Conservation (phyloP, 1,140 invertebrate species). For the Papilio dardanus region DNA sequence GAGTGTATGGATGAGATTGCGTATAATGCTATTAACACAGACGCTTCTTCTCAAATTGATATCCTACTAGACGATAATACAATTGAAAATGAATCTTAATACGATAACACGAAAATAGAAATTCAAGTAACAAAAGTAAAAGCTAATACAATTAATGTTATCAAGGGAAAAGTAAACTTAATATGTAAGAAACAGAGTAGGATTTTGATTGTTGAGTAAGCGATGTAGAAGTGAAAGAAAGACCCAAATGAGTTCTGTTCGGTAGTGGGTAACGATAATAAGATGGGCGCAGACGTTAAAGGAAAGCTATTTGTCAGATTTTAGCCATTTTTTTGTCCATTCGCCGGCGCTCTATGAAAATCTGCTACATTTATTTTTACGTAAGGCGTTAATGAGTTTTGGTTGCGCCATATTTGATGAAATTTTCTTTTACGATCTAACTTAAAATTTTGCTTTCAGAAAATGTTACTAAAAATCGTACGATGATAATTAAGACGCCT, state of each 20-base stretch:
- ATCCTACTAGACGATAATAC: slow-evolving; percentile 57
- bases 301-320: slow-evolving; percentile 81
- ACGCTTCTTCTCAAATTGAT: slow-evolving; percentile 83
- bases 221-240: slow-evolving; percentile 66
- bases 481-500: not conserved
- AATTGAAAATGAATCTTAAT: slow-evolving; percentile 56
- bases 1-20: slow-evolving; percentile 82
- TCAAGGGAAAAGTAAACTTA: slow-evolving; percentile 49
- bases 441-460: not conserved
- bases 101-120: slow-evolving; percentile 42
- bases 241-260: slow-evolving; percentile 80
- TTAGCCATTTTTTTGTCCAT: slow-evolving; percentile 77
- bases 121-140: slow-evolving; percentile 35
- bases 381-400: slow-evolving; percentile 66
- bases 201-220: slow-evolving; percentile 45
- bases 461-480: not conserved
- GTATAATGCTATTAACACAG: slow-evolving; percentile 82
- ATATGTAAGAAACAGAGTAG: slow-evolving; percentile 35
- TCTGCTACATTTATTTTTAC: slow-evolving; percentile 79
- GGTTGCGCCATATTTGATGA: slow-evolving; percentile 21
- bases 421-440: not conserved
- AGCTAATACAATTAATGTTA: slow-evolving; percentile 47
- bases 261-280: slow-evolving; percentile 81
- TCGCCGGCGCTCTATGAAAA: slow-evolving; percentile 73
- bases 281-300: slow-evolving; percentile 82